These are phyloP conservation scores for Myopa testacea DNA, from an alignment of 2,888 invertebrate genomes.

Conservation along the genomic window DNA sequence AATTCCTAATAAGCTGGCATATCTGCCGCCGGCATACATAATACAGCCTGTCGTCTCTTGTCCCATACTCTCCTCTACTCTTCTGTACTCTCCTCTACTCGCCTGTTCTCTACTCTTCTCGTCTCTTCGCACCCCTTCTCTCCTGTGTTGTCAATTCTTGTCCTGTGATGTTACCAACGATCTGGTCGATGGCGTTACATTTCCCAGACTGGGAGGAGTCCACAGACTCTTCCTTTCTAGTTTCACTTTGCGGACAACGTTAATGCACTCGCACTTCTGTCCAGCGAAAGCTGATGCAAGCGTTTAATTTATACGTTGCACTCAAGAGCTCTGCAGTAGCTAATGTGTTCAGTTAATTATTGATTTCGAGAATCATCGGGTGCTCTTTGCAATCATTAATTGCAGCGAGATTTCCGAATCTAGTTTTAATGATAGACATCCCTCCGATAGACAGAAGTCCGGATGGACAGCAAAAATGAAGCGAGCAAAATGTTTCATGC, in stretches of 20 bases:
- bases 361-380: no score
- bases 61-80: not conserved
- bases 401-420: no score
- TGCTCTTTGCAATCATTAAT: no score
- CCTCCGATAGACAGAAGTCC: no score
- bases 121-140: no score
- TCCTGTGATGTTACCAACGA: not conserved
- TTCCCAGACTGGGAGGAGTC: not conserved
- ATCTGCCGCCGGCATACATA: not conserved
- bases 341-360: no score
- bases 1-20: slow-evolving; percentile 39
- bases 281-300: not conserved
- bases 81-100: no score
- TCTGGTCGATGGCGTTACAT: not conserved
- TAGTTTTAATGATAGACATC: no score
- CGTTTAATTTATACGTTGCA: not conserved
- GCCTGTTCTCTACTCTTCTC: no score
- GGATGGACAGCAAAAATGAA: no score
- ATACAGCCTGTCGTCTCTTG: not conserved
- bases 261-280: not conserved
- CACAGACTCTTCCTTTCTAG: not conserved
- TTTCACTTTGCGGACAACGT: not conserved
- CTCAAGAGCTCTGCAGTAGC: not conserved
- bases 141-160: not conserved
- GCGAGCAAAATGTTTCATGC: no score